Conservation (phyloP, 2,797 vertebrate genomes). For the Muscicapa striata region DNA sequence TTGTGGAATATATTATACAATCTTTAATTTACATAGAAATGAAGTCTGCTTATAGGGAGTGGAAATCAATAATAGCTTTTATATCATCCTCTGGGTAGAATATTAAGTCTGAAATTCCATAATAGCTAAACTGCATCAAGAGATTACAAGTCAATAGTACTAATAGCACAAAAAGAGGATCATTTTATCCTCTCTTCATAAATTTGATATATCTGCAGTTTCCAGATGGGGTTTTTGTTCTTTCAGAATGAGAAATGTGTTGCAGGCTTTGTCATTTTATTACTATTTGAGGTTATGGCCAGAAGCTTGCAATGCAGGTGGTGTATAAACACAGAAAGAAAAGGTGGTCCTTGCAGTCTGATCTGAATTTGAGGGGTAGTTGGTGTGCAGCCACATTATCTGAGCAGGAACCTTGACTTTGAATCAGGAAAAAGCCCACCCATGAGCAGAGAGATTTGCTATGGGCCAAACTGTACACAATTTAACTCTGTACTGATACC, state of each 20-base stretch:
- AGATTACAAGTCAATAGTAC: constrained; percentile 41
- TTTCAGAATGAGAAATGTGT: not conserved
- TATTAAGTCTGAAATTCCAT: constrained; percentile 14
- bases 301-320: not conserved
- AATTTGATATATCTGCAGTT: not conserved
- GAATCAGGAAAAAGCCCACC: not conserved
- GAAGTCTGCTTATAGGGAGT: constrained; percentile 19
- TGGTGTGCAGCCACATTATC: not conserved
- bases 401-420: not conserved
- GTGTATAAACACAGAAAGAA: not conserved
- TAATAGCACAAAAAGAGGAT: not conserved
- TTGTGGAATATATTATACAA: not conserved
- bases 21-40: constrained; percentile 58
- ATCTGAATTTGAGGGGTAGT: not conserved
- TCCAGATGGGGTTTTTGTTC: not conserved
- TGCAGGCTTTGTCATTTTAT: not conserved
- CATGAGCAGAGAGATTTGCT: not conserved
- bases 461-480: not conserved
- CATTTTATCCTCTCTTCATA: not conserved
- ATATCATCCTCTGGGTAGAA: constrained; percentile 1
- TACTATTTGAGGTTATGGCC: not conserved
- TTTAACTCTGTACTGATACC: not conserved
- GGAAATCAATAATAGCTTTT: constrained; percentile 61
- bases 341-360: not conserved
- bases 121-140: constrained; percentile 33